Base-by-base conservation (phyloP, 2,888 invertebrate genomes). In the Octonoba sinensis region DNA sequence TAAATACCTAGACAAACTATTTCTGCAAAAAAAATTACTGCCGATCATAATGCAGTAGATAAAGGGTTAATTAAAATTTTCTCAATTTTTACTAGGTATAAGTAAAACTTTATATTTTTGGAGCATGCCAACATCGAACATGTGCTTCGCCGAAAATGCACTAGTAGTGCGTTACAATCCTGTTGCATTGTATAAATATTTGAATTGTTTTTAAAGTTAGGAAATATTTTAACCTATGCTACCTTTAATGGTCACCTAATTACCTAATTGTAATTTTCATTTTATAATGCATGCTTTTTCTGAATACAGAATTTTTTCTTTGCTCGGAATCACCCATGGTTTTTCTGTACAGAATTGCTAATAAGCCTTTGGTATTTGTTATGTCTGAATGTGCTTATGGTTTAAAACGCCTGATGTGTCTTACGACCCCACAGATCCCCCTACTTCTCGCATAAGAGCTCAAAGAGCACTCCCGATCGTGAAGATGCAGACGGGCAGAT, bases 401-500 rank as follows among this genome's bases (percentile, higher is more conserved):
- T 27, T 27, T 27, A 27, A 27, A 27, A 27, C 27, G 6, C 2
- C 27, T 54, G 54, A 2, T 20, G 4, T 56, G 6, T 56, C 3
- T 8, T 56, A n/a, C 6, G 13, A 56, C 20, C 13, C 6, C 49
- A 3, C 65, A 82, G 82, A 49, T 82, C 82, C 27, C 82, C 82
- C 6, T 82, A 82, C 60, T 82, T 82, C 46, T 47, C 82, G 4
- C 82, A 76, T 22, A 82, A 82, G 56, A 82, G 75, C 56, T n/a
- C 44, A 16, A 82, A 82, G 46, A 82, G 67, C 36, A 74, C 73
- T 2, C 70, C 82, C 44, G 71, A 71, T 47, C 49, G 66, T 36
- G 82, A 82, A 20, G 76, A 75, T 59, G 67, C 64, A 11, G 82
- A 72, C 36, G 82, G 82, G 6, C 76, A 82, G 27, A 67, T 82